Conservation (phyloP, 2,113 vertebrate genomes). For the Bufo gargarizans region DNA sequence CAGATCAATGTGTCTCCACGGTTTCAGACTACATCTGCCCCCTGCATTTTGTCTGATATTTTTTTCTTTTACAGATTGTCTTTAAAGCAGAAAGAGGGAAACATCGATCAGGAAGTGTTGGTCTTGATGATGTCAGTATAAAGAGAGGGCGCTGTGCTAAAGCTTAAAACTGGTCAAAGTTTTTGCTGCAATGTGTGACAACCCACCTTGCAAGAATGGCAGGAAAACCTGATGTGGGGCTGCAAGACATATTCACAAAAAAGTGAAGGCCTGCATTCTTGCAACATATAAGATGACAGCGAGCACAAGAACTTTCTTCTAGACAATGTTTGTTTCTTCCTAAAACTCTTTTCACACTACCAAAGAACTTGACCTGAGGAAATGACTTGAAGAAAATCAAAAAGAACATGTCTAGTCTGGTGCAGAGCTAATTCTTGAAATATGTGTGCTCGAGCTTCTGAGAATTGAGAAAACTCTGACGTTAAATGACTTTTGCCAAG, state of each 20-base stretch:
- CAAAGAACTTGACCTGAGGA: conserved; percentile 9
- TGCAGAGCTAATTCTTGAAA: conserved; percentile 8
- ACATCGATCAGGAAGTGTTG: conserved; percentile 84
- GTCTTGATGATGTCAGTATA: conserved; percentile 89
- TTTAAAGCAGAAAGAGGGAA: conserved; percentile 89
- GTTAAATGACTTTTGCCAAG: conserved; percentile 10
- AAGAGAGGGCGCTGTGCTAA: conserved; percentile 86
- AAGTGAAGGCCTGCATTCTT: conserved; percentile 26
- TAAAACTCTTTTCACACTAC: conserved; percentile 2
- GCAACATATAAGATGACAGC: conserved; percentile 46
- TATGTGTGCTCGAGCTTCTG: conserved; percentile 44
- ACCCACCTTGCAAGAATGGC: neutral
- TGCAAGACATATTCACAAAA: conserved; percentile 31
- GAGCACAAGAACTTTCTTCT: conserved; percentile 31
- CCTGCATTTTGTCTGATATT: neutral
- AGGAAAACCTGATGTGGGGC: conserved; percentile 21
- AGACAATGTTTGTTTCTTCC: neutral
- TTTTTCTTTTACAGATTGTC: conserved; percentile 80
- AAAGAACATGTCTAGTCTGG: conserved; percentile 1
- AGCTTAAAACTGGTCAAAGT: conserved; percentile 60
- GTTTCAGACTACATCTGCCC: no score
- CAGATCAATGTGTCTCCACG: no score
- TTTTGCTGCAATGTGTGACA: conserved; percentile 3
- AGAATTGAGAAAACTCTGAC: neutral
- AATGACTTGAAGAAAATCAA: conserved; percentile 22